Evolutionary conservation across 2,797 vertebrate genomes (phyloP).

Genomic region (Mus spretus): DNA sequence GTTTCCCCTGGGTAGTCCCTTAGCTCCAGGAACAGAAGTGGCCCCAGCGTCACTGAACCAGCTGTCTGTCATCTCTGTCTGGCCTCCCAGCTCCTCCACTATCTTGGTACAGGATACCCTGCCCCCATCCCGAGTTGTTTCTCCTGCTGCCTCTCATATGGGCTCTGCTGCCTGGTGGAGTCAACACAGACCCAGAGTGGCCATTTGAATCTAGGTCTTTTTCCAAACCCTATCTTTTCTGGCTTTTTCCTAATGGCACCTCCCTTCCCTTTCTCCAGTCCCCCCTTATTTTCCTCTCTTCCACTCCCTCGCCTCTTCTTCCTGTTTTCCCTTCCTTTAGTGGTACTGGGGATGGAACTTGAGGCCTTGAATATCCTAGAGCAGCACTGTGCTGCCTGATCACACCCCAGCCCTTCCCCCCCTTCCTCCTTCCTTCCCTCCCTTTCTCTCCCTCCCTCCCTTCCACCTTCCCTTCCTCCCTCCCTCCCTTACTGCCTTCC

Average conservation of each 20-base stretch:
- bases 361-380: not conserved
- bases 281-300: not conserved
- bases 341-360: not conserved
- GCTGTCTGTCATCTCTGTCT: not conserved
- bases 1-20: not conserved
- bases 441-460: not conserved
- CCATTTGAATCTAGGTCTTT: not conserved
- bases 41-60: accelerated
- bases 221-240: not conserved
- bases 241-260: not conserved
- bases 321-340: not conserved
- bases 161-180: not conserved
- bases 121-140: accelerated
- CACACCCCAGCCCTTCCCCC: not conserved
- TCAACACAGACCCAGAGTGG: accelerated
- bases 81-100: accelerated
- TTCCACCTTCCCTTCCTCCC: accelerated
- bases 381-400: not conserved
- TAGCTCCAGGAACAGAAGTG: not conserved
- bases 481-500: too few species aligned
- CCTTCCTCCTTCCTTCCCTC: too few species aligned
- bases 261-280: accelerated
- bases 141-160: not conserved
- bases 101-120: not conserved
- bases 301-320: not conserved